Evolutionary conservation across 2,113 vertebrate genomes (phyloP).

Genomic region (Colinus virginianus): DNA sequence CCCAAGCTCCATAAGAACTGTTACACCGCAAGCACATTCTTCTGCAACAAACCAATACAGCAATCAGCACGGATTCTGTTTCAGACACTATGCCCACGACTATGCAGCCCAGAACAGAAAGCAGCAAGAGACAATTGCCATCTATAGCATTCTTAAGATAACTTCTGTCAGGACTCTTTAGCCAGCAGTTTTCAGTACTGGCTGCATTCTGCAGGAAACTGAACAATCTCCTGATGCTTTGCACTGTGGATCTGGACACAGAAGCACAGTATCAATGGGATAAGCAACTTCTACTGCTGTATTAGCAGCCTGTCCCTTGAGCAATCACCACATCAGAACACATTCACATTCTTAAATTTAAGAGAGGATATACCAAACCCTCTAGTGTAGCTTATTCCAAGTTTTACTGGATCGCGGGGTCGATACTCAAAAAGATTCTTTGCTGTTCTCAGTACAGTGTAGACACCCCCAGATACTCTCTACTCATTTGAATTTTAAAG

Average conservation of each 20-base stretch:
- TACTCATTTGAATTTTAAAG: neutral
- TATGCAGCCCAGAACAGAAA: conserved; percentile 15
- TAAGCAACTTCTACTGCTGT: neutral
- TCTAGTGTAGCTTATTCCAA: neutral
- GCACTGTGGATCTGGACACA: neutral
- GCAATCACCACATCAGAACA: neutral
- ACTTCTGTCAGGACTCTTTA: neutral
- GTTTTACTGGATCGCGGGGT: neutral
- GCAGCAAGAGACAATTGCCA: neutral
- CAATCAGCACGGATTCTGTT: neutral
- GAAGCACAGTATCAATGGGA: neutral
- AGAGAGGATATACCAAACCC: neutral
- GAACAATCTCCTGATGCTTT: neutral
- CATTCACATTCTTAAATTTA: neutral
- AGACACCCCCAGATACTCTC: neutral
- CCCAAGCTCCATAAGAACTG: neutral
- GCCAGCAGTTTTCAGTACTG: neutral
- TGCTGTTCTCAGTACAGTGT: neutral
- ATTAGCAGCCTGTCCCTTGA: neutral
- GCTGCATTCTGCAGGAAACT: neutral
- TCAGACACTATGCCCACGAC: neutral
- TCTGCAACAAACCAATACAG: neutral
- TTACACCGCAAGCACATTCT: neutral
- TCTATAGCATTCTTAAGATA: neutral
- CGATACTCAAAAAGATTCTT: neutral